Percentiles rank a stretch among this genome's conserved stretches.
Evolutionary conservation across 2,797 vertebrate species (phyloP).

Genomic region (Melanogrammus aeglefinus): DNA sequence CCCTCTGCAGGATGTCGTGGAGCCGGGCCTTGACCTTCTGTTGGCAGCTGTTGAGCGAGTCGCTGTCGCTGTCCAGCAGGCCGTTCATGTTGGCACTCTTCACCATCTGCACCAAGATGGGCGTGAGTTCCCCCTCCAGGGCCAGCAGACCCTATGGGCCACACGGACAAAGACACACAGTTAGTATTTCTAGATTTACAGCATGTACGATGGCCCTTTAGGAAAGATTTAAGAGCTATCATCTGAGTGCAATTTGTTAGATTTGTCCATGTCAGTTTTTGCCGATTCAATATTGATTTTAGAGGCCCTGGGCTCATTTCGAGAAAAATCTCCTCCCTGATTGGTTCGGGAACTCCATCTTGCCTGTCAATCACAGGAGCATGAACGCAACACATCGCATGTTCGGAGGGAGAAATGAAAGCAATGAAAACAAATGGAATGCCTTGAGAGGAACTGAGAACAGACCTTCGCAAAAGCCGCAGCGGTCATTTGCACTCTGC

Average conservation of each 20-base stretch:
- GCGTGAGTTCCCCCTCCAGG: slow-evolving; percentile 85
- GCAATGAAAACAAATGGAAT: neutral
- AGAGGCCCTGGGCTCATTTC: no score
- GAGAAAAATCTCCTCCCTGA: no score
- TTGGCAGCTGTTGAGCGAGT: slow-evolving; percentile 85
- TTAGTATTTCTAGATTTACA: neutral
- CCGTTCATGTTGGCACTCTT: slow-evolving; percentile 92
- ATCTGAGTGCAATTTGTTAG: neutral
- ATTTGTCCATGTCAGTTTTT: neutral
- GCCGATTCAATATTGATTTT: no score
- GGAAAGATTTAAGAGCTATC: neutral
- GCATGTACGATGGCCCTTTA: neutral
- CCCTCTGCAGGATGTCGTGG: slow-evolving; percentile 86
- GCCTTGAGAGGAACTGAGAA: neutral
- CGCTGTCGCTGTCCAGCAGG: slow-evolving; percentile 85
- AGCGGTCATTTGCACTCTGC: slow-evolving; percentile 88
- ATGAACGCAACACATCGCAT: neutral
- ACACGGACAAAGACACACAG: neutral
- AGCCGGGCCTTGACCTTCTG: slow-evolving; percentile 86
- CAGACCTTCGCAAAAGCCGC: slow-evolving; percentile 87
- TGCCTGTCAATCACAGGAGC: neutral
- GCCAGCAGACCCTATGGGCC: slow-evolving; percentile 78
- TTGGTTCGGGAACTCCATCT: no score
- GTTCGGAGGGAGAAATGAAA: no score
- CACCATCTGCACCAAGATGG: slow-evolving; percentile 90